phyloP scores from a whole-genome alignment of 2,888 invertebrate species.

The Pterobdella sp. region DNA sequence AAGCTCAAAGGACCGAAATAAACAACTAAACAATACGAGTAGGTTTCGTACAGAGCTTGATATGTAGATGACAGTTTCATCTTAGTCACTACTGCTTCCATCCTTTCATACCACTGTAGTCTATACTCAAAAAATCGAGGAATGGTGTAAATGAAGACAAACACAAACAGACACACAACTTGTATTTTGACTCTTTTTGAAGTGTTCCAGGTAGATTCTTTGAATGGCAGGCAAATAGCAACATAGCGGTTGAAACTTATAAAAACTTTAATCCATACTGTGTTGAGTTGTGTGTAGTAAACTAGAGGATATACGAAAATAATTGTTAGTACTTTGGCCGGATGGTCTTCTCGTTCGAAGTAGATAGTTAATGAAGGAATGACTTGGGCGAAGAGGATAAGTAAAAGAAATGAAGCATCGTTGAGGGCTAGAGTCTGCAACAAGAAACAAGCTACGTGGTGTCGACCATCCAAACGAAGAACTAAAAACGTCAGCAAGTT shows the following conservation, averaged over 20 bases:
- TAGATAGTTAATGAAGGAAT: slow-evolving; percentile 32
- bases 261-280: slow-evolving; percentile 40
- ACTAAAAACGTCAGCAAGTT: slow-evolving; percentile 39
- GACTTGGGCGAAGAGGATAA: slow-evolving; percentile 35
- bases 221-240: slow-evolving; percentile 39
- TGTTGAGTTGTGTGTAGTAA: slow-evolving; percentile 38
- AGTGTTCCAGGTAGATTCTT: slow-evolving; percentile 36
- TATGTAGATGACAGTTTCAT: slow-evolving; percentile 32
- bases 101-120: slow-evolving; percentile 15
- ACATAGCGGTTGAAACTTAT: slow-evolving; percentile 39
- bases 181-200: slow-evolving; percentile 34
- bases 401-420: slow-evolving; percentile 37
- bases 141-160: slow-evolving; percentile 36
- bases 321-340: slow-evolving; percentile 29
- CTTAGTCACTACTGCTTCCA: slow-evolving; percentile 15
- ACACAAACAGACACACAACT: slow-evolving; percentile 31
- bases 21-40: slow-evolving; percentile 37
- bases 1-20: slow-evolving; percentile 38
- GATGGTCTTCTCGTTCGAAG: slow-evolving; percentile 23
- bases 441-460: slow-evolving; percentile 36
- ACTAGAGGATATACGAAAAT: slow-evolving; percentile 38
- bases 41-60: slow-evolving; percentile 37
- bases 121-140: slow-evolving; percentile 37
- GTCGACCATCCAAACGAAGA: slow-evolving; percentile 35
- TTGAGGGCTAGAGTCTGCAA: slow-evolving; percentile 36